A percentile compares a stretch with the other conserved stretches of the same genome.
These are phyloP conservation scores for Porphyrio hochstetteri DNA, from an alignment of 2,113 vertebrate genomes.

Conservation along the genomic window DNA sequence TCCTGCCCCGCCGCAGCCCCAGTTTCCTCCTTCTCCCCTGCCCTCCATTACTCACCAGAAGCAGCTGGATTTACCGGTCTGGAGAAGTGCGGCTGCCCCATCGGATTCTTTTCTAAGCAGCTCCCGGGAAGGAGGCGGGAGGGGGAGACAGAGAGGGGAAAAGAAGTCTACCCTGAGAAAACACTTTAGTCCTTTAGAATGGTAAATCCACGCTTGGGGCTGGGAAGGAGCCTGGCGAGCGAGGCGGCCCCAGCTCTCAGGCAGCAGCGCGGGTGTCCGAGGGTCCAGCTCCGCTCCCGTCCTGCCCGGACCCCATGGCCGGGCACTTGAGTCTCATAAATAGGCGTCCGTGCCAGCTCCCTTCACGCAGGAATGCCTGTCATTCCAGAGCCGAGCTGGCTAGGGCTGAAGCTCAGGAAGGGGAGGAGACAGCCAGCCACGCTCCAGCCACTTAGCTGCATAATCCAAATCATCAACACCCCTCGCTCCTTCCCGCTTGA, in stretches of 20 bases:
- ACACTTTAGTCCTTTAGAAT: not conserved
- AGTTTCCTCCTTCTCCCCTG: not conserved
- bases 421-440: conserved; percentile 73
- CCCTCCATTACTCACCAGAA: conserved; percentile 74
- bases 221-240: not conserved
- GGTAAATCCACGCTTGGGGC: conserved; percentile 39
- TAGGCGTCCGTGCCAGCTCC: conserved; percentile 77
- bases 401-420: conserved; percentile 78
- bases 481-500: conserved; percentile 23
- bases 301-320: conserved; percentile 60
- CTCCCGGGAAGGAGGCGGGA: conserved; percentile 38
- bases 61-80: conserved; percentile 79
- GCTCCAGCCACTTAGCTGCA: conserved; percentile 46
- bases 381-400: conserved; percentile 85
- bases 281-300: not conserved
- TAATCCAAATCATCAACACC: conserved; percentile 67
- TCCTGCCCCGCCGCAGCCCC: conserved; percentile 6
- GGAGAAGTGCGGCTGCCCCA: conserved; percentile 81
- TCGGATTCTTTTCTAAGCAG: conserved; percentile 57
- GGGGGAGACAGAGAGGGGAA: not conserved
- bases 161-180: not conserved
- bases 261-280: not conserved
- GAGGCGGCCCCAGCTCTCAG: not conserved
- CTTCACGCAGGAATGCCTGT: conserved; percentile 87
- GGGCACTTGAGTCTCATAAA: conserved; percentile 71